Conservation (phyloP, 2,797 vertebrate genomes). For the Emydoidea blandingii region DNA sequence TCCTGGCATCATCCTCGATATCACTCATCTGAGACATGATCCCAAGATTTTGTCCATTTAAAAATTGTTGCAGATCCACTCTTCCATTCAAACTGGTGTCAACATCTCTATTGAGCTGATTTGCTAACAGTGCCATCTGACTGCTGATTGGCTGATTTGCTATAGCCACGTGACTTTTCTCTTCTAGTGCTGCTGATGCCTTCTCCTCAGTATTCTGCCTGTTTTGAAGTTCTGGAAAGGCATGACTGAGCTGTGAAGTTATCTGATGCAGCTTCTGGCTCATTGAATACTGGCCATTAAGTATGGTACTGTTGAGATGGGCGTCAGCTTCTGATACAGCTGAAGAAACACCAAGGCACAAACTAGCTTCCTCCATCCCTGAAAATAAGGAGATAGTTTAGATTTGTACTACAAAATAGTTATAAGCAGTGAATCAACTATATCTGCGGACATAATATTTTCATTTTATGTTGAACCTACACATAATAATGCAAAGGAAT, state of each 20-base stretch:
- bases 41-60: slow-evolving; percentile 98
- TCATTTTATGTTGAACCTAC: slow-evolving; percentile 66
- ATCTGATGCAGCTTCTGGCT: slow-evolving; percentile 99
- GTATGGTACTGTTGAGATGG: slow-evolving; percentile 93
- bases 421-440: neutral
- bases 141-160: slow-evolving; percentile 95
- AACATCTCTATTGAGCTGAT: slow-evolving; percentile 95
- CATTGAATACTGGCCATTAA: slow-evolving; percentile 99
- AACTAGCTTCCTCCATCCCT: slow-evolving; percentile 99
- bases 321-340: slow-evolving; percentile 92
- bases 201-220: slow-evolving; percentile 95
- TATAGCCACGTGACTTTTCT: slow-evolving; percentile 92
- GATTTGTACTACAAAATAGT: slow-evolving; percentile 55
- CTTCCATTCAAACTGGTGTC: slow-evolving; percentile 94
- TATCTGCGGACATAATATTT: neutral
- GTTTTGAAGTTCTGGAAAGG: slow-evolving; percentile 94
- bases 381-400: slow-evolving; percentile 77
- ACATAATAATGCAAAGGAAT: slow-evolving; percentile 66
- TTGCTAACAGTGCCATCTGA: slow-evolving; percentile 97
- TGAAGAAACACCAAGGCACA: slow-evolving; percentile 99
- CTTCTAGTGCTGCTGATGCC: slow-evolving; percentile 88
- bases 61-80: slow-evolving; percentile 97
- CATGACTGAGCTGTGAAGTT: slow-evolving; percentile 97
- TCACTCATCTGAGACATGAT: slow-evolving; percentile 99
- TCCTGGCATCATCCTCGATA: slow-evolving; percentile 97